Conservation (phyloP, 2,888 invertebrate genomes). For the Drosophila austrosaltans region DNA sequence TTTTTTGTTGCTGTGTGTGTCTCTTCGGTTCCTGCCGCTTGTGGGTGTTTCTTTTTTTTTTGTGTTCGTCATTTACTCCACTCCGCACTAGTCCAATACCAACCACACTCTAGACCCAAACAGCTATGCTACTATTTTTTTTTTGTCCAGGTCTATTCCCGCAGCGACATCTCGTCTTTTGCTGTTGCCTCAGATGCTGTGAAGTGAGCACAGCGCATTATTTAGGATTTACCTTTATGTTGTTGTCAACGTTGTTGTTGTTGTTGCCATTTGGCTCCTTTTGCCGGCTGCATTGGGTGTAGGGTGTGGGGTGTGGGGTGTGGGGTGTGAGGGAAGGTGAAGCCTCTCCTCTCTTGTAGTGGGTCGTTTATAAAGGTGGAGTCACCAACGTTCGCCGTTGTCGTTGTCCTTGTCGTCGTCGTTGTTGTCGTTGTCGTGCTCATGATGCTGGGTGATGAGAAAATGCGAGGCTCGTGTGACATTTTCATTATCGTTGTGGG, state of each 20-base stretch:
- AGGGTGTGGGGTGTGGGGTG: too few relatives aligned
- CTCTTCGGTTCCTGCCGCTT: constrained; percentile 17
- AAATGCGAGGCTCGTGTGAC: constrained; percentile 82
- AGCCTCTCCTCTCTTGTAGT: constrained; percentile 35
- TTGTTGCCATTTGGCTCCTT: constrained; percentile 43
- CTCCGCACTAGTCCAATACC: not conserved
- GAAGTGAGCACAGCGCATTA: constrained; percentile 75
- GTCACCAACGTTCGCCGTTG: constrained; percentile 20
- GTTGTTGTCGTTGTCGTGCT: constrained; percentile 37
- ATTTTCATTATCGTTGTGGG: constrained; percentile 81
- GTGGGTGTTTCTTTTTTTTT: constrained; percentile 23
- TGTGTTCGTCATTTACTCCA: constrained; percentile 12
- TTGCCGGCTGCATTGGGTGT: constrained; percentile 54
- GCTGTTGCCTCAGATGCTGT: constrained; percentile 52
- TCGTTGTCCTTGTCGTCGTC: constrained; percentile 26
- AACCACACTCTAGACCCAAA: constrained; percentile 2
- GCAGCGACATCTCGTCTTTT: constrained; percentile 38
- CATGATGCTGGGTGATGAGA: constrained; percentile 75
- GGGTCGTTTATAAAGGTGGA: constrained; percentile 60
- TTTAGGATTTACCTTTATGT: constrained; percentile 80
- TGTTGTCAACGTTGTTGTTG: constrained; percentile 66
- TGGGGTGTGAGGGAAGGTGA: too few relatives aligned
- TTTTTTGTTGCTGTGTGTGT: not conserved
- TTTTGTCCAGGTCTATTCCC: constrained; percentile 49
- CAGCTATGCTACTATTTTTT: not conserved